These are phyloP conservation scores for Microchirus variegatus DNA, from an alignment of 2,797 vertebrate genomes.

Conservation along the genomic window DNA sequence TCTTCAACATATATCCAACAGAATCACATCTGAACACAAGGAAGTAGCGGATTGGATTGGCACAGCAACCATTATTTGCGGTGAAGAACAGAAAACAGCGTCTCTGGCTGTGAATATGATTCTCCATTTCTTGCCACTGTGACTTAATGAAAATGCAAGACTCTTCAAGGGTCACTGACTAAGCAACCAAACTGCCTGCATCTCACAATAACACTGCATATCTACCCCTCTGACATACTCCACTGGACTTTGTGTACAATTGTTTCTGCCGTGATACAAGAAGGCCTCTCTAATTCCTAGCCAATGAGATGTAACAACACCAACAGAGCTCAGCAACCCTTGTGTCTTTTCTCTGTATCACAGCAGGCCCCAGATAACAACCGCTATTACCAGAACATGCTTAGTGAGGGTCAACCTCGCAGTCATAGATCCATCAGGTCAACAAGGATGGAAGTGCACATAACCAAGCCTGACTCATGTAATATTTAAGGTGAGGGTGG, in stretches of 20 bases:
- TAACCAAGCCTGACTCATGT: slow-evolving; percentile 31
- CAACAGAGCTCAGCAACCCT: slow-evolving; percentile 33
- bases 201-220: slow-evolving; percentile 57
- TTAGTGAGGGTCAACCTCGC: slow-evolving; percentile 20
- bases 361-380: slow-evolving; percentile 41
- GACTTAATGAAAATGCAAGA: slow-evolving; percentile 65
- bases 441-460: slow-evolving; percentile 24
- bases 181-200: slow-evolving; percentile 58
- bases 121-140: slow-evolving; percentile 46
- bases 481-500: slow-evolving; percentile 1
- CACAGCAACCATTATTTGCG: slow-evolving; percentile 5
- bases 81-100: slow-evolving; percentile 27
- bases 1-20: slow-evolving; percentile 31
- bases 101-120: slow-evolving; percentile 60
- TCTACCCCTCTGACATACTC: slow-evolving; percentile 48
- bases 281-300: slow-evolving; percentile 36
- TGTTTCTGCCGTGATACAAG: slow-evolving; percentile 50
- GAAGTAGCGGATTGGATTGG: too few species aligned
- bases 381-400: slow-evolving; percentile 21
- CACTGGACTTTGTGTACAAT: slow-evolving; percentile 36
- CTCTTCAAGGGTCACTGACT: slow-evolving; percentile 56
- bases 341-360: slow-evolving; percentile 35
- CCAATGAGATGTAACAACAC: slow-evolving; percentile 57
- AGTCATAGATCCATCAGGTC: slow-evolving; percentile 17
- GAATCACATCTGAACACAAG: slow-evolving; percentile 34